Percentiles rank a stretch among this genome's conserved stretches.
phyloP scores from a whole-genome alignment of 2,113 vertebrate genomes.

The Mus spicilegus region DNA sequence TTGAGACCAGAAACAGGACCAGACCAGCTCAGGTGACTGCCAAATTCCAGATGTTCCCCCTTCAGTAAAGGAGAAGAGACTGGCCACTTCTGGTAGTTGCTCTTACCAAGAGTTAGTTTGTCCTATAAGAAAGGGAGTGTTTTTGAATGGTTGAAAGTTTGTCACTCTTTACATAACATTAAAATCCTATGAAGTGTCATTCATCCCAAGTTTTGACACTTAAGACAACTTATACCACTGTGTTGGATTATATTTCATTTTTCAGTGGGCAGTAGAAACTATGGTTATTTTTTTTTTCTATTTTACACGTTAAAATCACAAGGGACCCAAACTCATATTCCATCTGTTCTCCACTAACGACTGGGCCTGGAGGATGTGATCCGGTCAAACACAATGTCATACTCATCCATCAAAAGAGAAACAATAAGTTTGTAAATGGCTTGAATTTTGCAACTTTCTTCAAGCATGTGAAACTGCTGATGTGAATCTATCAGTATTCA shows the following conservation, averaged over 20 bases:
- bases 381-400: background rate
- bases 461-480: background rate
- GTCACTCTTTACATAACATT: slow-evolving; percentile 21
- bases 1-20: slow-evolving; percentile 54
- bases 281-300: slow-evolving; percentile 8
- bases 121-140: slow-evolving; percentile 38
- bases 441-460: slow-evolving; percentile 20
- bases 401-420: background rate
- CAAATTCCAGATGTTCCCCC: slow-evolving; percentile 55
- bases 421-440: background rate
- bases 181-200: slow-evolving; percentile 32
- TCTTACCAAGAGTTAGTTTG: slow-evolving; percentile 49
- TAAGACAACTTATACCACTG: background rate
- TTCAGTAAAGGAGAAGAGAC: background rate
- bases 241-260: slow-evolving; percentile 24
- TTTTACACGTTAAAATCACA: slow-evolving; percentile 41
- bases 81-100: slow-evolving; percentile 2
- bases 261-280: slow-evolving; percentile 38
- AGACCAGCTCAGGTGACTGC: slow-evolving; percentile 1
- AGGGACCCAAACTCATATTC: background rate
- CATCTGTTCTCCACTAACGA: background rate
- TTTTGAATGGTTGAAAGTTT: slow-evolving; percentile 40
- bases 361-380: background rate
- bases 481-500: background rate
- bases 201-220: slow-evolving; percentile 53